phyloP scores from a whole-genome alignment of 2,888 invertebrate species.

The Himalopsyche tibetana region DNA sequence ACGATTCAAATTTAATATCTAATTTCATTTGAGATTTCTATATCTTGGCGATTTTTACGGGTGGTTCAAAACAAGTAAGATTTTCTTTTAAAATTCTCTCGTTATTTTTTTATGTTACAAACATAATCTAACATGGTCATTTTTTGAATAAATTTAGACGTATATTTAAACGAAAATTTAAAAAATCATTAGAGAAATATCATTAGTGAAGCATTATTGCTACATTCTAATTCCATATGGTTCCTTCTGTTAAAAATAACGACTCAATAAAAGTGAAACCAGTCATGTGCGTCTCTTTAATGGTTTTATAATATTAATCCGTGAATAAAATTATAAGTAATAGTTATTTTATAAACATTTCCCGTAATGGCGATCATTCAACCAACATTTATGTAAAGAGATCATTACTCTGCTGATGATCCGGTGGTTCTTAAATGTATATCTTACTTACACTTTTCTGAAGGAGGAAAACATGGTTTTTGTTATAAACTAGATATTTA shows the following conservation, averaged over 20 bases:
- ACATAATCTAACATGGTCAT: too few species aligned
- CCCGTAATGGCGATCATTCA: conserved; percentile 3
- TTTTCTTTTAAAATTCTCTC: too few species aligned
- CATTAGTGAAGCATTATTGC: neutral
- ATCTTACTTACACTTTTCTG: too few species aligned
- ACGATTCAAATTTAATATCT: too few species aligned
- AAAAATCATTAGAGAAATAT: neutral
- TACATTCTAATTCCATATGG: neutral
- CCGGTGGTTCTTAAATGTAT: neutral
- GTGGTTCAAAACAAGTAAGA: too few species aligned
- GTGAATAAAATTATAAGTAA: neutral
- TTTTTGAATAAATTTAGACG: neutral
- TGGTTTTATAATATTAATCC: neutral
- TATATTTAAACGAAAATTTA: neutral
- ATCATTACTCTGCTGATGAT: neutral
- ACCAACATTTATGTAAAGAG: neutral
- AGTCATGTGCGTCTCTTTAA: neutral
- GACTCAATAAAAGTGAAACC: neutral
- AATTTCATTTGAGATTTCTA: too few species aligned
- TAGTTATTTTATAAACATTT: neutral
- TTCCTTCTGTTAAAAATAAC: neutral
- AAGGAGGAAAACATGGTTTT: too few species aligned
- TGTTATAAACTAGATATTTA: too few species aligned
- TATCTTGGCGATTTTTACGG: too few species aligned
- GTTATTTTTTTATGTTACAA: too few species aligned